Evolutionary conservation across 2,888 invertebrate species (phyloP).

Genomic region (Eupithecia vulgata): DNA sequence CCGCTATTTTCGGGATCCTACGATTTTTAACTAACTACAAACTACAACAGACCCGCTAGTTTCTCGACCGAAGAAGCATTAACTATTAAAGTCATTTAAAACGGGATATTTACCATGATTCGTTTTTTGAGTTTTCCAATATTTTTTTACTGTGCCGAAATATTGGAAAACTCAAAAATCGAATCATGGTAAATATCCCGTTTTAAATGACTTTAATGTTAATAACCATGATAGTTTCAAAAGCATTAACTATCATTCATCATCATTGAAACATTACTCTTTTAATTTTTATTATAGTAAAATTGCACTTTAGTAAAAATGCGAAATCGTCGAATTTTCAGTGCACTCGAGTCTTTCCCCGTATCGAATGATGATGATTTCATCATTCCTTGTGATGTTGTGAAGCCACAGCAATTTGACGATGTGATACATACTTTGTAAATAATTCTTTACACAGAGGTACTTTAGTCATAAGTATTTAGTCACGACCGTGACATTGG

Average conservation of each 20-base stretch:
- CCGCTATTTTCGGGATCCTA: too few relatives aligned
- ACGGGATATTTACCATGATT: too few relatives aligned
- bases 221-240: too few relatives aligned
- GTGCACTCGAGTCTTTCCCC: not conserved
- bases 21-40: too few relatives aligned
- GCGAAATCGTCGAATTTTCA: not conserved
- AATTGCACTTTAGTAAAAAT: too few relatives aligned
- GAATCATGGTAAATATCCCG: too few relatives aligned
- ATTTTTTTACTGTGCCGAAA: too few relatives aligned
- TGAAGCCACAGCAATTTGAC: not conserved
- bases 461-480: constrained; percentile 16
- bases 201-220: too few relatives aligned
- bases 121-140: too few relatives aligned
- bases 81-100: too few relatives aligned
- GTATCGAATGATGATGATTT: not conserved
- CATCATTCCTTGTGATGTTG: not conserved
- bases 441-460: not conserved
- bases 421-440: not conserved
- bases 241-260: not conserved
- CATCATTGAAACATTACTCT: not conserved
- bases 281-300: not conserved
- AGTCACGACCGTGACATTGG: constrained; percentile 42
- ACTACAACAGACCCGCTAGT: not conserved
- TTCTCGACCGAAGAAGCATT: not conserved
- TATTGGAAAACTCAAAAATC: too few relatives aligned